Conservation (phyloP, 1,140 invertebrate species). For the Diabrotica undecimpunctata region DNA sequence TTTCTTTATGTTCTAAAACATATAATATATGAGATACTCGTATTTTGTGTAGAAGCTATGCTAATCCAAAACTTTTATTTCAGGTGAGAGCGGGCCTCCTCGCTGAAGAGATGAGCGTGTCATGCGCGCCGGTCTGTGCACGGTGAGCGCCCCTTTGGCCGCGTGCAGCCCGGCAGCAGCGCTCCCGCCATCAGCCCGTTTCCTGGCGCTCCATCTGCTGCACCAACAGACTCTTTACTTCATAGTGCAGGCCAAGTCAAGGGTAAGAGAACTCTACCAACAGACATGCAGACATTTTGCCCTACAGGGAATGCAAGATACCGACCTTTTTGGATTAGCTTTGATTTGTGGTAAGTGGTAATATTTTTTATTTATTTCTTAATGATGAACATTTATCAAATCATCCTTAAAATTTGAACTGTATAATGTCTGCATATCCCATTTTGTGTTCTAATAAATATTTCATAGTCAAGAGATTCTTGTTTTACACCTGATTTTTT, state of each 20-base stretch:
- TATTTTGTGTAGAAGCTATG: too few relatives aligned
- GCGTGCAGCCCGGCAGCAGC: constrained; percentile 46
- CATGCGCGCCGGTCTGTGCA: constrained; percentile 49
- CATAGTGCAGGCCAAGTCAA: constrained; percentile 73
- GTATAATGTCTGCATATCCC: too few relatives aligned
- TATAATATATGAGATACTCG: too few relatives aligned
- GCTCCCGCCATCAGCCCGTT: constrained; percentile 57
- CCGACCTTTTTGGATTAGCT: constrained; percentile 79
- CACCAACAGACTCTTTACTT: constrained; percentile 59
- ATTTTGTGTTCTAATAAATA: too few relatives aligned
- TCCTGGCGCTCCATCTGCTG: constrained; percentile 56
- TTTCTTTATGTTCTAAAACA: too few relatives aligned
- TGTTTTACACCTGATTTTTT: too few relatives aligned
- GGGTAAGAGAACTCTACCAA: constrained; percentile 77
- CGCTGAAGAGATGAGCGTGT: constrained; percentile 47
- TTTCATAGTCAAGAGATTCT: too few relatives aligned
- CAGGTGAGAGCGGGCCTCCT: constrained; percentile 30
- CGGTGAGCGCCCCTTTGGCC: constrained; percentile 49
- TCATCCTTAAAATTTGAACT: too few relatives aligned
- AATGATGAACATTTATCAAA: too few relatives aligned
- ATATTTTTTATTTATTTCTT: too few relatives aligned
- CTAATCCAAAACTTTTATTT: not conserved
- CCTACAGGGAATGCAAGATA: constrained; percentile 74
- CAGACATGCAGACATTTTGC: constrained; percentile 75
- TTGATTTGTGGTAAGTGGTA: constrained; percentile 67